These are phyloP conservation scores for Gobius niger DNA, from an alignment of 2,113 vertebrate genomes.

Conservation along the genomic window DNA sequence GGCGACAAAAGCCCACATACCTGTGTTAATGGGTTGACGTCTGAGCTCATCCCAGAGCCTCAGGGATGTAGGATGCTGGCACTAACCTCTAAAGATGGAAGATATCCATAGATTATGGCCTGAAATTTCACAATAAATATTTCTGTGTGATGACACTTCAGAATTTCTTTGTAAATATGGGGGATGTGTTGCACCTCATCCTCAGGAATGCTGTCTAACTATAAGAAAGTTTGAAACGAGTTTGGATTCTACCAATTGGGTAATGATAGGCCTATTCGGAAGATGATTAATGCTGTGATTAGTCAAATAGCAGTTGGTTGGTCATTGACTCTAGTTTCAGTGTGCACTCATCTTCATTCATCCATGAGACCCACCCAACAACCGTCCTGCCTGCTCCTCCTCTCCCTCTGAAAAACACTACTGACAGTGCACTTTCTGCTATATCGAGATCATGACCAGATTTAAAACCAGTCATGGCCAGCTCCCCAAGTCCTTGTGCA, in stretches of 20 bases:
- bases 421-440: neutral
- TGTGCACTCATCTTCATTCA: conserved; percentile 10
- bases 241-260: conserved; percentile 3
- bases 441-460: conserved; percentile 14
- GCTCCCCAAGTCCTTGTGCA: conserved; percentile 22
- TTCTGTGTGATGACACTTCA: neutral
- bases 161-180: neutral
- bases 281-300: neutral
- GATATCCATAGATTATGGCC: neutral
- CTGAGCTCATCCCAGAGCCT: conserved; percentile 17
- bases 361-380: conserved; percentile 49
- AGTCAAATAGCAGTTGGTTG: neutral
- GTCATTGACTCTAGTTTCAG: conserved; percentile 9
- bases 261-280: conserved; percentile 5
- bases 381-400: neutral
- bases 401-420: neutral
- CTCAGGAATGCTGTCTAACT: too few species aligned
- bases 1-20: conserved; percentile 1
- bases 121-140: neutral
- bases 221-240: neutral
- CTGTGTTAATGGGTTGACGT: conserved; percentile 17
- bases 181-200: neutral
- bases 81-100: neutral
- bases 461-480: conserved; percentile 30
- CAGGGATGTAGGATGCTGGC: conserved; percentile 25